Percentiles rank a stretch among this genome's conserved stretches.
Evolutionary conservation across 2,797 vertebrate species (phyloP).

Genomic region (Anabas testudineus): DNA sequence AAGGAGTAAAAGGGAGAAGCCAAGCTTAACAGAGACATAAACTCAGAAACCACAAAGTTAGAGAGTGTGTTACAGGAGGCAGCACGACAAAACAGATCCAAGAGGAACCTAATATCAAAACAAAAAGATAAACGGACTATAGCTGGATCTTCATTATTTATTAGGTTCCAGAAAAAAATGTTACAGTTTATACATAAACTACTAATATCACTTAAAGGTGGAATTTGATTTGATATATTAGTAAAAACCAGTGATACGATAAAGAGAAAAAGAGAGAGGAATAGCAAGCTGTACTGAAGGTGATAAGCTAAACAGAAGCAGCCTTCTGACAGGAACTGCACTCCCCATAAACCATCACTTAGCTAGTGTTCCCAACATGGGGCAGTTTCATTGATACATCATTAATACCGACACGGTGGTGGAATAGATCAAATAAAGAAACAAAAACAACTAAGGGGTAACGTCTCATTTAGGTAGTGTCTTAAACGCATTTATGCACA

Average conservation of each 20-base stretch:
- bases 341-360: constrained; percentile 62
- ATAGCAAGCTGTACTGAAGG: constrained; percentile 75
- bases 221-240: constrained; percentile 80
- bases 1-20: constrained; percentile 54
- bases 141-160: constrained; percentile 88
- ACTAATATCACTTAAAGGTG: constrained; percentile 86
- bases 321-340: constrained; percentile 55
- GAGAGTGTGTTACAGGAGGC: constrained; percentile 19
- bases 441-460: constrained; percentile 25
- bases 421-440: constrained; percentile 58
- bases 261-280: constrained; percentile 53
- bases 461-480: constrained; percentile 59
- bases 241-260: constrained; percentile 82
- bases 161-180: constrained; percentile 89
- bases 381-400: constrained; percentile 60
- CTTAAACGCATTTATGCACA: constrained; percentile 31
- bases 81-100: constrained; percentile 8
- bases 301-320: constrained; percentile 66
- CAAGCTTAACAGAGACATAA: constrained; percentile 75
- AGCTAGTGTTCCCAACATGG: constrained; percentile 74
- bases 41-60: constrained; percentile 68
- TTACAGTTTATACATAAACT: constrained; percentile 94
- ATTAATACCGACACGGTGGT: constrained; percentile 74
- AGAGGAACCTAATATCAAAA: constrained; percentile 38
- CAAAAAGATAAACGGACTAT: constrained; percentile 32